phyloP scores from a whole-genome alignment of 2,797 vertebrate genomes.

The Manis pentadactyla region DNA sequence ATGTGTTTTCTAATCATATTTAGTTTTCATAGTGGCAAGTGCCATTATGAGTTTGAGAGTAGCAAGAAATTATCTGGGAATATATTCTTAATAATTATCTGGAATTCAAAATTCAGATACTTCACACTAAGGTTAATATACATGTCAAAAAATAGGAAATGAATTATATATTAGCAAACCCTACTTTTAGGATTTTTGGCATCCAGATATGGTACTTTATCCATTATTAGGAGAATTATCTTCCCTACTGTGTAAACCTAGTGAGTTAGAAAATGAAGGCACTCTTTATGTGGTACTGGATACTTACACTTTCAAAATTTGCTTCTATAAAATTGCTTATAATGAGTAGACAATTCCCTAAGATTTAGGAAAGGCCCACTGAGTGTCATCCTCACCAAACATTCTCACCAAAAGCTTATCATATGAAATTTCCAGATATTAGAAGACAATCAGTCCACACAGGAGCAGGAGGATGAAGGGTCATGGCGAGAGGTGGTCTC shows the following conservation, averaged over 20 bases:
- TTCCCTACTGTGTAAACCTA: neutral
- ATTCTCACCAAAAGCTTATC: slow-evolving; percentile 3
- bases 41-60: neutral
- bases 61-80: slow-evolving; percentile 16
- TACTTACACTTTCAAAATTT: neutral
- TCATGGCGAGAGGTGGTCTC: neutral
- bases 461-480: neutral
- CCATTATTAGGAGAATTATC: neutral
- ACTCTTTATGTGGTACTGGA: neutral
- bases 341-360: neutral
- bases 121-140: neutral
- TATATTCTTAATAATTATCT: slow-evolving; percentile 42
- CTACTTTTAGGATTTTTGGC: neutral
- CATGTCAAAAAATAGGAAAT: slow-evolving; percentile 15
- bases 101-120: slow-evolving; percentile 9
- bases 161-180: neutral
- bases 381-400: neutral
- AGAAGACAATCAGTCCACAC: neutral
- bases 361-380: neutral
- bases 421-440: slow-evolving; percentile 7
- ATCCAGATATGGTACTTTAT: neutral
- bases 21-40: neutral
- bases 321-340: neutral
- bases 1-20: slow-evolving; percentile 44
- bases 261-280: neutral